Evolutionary conservation across 1,140 invertebrate genomes (phyloP), one percentile per base, ranked within the genome.

Genomic region (Drosophila seguyi): DNA sequence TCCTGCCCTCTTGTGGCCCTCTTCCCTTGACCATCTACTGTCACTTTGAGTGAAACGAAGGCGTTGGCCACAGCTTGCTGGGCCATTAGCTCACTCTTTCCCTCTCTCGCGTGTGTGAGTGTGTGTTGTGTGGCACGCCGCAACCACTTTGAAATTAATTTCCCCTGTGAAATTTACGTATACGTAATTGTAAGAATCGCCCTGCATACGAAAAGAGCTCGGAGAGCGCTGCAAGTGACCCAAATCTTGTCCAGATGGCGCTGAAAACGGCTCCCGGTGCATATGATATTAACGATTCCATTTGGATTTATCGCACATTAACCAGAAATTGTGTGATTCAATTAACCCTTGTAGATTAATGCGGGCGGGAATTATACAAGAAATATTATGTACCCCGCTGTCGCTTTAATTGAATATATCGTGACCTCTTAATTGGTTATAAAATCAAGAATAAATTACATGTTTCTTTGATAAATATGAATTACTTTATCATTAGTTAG

Each of bases 81-180:
- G 65, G 38, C 75, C 74, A 78, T 78, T 77, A 78, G 63, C 74
- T 59, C 62, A 34, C 61, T 44, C 60, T 39, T 39, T 53, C 63
- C 44, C 48, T 20, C 41, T 41, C 4, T 10, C 6, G 38, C 29
- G 50, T 41, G 16, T 52, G 39, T 22, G 48, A 31, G 18, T 25
- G 48, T 42, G 48, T 52, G 29, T 8, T 44, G 27, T 36, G 41
- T 44, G 44, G 44, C 38, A 36, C 38, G 56, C 42, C 31, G 65
- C 75, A 69, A 41, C 56, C 65, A 78, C 74, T 78, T 77, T 77
- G 52, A 78, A 78, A 78, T 78, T 77, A 78, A 78, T 78, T 78
- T 78, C 74, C 74, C 75, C 56, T 69, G 75, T 69, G 75, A 78
- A 78, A 78, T 69, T 77, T 76, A 68, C 62, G 50, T 57, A 77